These are phyloP conservation scores for Climacteris rufus DNA, from an alignment of 2,113 vertebrate species.

Conservation along the genomic window DNA sequence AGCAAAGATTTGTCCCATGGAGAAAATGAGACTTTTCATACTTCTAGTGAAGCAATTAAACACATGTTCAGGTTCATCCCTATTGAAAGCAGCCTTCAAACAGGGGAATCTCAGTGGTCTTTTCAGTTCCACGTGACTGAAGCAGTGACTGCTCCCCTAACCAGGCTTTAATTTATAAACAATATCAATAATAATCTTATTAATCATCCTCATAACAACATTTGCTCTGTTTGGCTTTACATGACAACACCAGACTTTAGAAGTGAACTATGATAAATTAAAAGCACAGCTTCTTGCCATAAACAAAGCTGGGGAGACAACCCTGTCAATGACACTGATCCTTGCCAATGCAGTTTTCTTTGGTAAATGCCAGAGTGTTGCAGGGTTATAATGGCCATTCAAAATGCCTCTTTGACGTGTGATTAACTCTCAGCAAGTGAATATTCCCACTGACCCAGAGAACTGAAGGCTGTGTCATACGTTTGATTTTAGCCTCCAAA, in stretches of 20 bases:
- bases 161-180: not conserved
- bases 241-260: not conserved
- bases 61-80: not conserved
- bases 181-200: not conserved
- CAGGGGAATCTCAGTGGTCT: not conserved
- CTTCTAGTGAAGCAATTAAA: not conserved
- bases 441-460: not conserved
- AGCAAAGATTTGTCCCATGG: not conserved
- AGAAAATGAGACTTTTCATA: not conserved
- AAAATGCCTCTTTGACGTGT: not conserved
- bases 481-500: not conserved
- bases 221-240: slow-evolving; percentile 3
- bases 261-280: not conserved
- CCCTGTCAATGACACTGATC: not conserved
- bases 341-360: not conserved
- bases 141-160: not conserved
- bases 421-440: not conserved
- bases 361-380: not conserved
- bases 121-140: not conserved
- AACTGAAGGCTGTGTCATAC: not conserved
- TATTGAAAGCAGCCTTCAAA: not conserved
- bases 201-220: not conserved
- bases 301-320: not conserved
- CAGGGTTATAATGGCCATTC: not conserved
- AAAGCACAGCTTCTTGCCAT: not conserved